A percentile compares a stretch with the other conserved stretches of the same genome.
phyloP scores from a whole-genome alignment of 1,140 invertebrate genomes.

The Andricus grossulariae region DNA sequence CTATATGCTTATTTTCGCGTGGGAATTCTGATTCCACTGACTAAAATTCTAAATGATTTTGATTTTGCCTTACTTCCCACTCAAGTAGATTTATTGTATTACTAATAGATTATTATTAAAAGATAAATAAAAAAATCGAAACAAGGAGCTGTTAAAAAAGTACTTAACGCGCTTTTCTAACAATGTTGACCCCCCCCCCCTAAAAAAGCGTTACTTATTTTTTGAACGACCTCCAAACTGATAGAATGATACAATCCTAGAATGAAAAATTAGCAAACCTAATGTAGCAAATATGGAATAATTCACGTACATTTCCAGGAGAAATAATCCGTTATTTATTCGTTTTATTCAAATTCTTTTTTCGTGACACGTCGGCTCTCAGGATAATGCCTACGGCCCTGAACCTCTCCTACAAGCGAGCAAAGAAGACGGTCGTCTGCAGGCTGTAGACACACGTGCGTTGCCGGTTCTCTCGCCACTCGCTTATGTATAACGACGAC shows the following conservation, averaged over 20 bases:
- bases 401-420: slow-evolving; percentile 13
- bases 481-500: slow-evolving; percentile 21
- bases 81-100: too few relatives aligned
- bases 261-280: not conserved
- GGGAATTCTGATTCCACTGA: not conserved
- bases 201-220: too few relatives aligned
- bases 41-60: not conserved
- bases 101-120: too few relatives aligned
- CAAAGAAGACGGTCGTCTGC: not conserved
- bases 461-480: slow-evolving; percentile 26
- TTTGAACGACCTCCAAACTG: too few relatives aligned
- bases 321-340: slow-evolving; percentile 13
- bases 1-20: slow-evolving; percentile 1
- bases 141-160: too few relatives aligned
- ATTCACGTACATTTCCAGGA: not conserved
- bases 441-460: slow-evolving; percentile 25
- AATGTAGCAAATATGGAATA: not conserved
- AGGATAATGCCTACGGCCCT: slow-evolving; percentile 10
- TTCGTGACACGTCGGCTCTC: not conserved
- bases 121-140: too few relatives aligned
- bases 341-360: slow-evolving; percentile 28
- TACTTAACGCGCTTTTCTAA: too few relatives aligned
- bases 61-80: too few relatives aligned
- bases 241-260: too few relatives aligned
- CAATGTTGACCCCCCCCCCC: too few relatives aligned